Evolutionary conservation across 1,140 invertebrate genomes (phyloP).

Genomic region (Drosophila rufa): DNA sequence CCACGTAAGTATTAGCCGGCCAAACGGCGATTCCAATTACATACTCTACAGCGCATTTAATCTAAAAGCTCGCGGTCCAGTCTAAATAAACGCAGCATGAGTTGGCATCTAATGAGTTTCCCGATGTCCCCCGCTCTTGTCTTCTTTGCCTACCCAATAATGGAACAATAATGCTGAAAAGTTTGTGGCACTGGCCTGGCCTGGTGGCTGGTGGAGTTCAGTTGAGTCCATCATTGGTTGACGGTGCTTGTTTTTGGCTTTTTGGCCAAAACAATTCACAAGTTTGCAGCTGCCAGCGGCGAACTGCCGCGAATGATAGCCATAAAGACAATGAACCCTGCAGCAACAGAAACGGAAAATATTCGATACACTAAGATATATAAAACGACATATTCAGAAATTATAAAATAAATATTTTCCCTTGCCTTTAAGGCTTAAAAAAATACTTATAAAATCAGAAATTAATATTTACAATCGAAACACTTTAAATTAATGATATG

Average conservation of each 20-base stretch:
- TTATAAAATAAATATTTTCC: too few relatives aligned
- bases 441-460: too few relatives aligned
- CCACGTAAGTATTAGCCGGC: conserved; percentile 86
- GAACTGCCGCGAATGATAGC: conserved; percentile 55
- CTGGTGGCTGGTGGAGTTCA: not conserved
- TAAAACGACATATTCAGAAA: too few relatives aligned
- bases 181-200: conserved; percentile 25
- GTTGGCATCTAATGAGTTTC: conserved; percentile 72
- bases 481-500: too few relatives aligned
- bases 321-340: conserved; percentile 74
- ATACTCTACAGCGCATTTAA: conserved; percentile 67
- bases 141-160: conserved; percentile 27
- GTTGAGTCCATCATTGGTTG: conserved; percentile 60
- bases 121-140: conserved; percentile 23
- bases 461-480: too few relatives aligned
- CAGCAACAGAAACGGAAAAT: conserved; percentile 39
- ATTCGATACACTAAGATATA: not conserved
- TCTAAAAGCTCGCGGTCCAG: conserved; percentile 56
- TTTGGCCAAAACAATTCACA: conserved; percentile 76
- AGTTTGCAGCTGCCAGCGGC: conserved; percentile 63
- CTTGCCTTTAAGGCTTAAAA: too few relatives aligned
- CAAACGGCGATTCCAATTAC: conserved; percentile 69
- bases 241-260: conserved; percentile 49
- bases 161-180: conserved; percentile 61
- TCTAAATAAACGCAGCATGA: conserved; percentile 53